phyloP scores from a whole-genome alignment of 2,797 vertebrate species.

The Adelosebastes latens region DNA sequence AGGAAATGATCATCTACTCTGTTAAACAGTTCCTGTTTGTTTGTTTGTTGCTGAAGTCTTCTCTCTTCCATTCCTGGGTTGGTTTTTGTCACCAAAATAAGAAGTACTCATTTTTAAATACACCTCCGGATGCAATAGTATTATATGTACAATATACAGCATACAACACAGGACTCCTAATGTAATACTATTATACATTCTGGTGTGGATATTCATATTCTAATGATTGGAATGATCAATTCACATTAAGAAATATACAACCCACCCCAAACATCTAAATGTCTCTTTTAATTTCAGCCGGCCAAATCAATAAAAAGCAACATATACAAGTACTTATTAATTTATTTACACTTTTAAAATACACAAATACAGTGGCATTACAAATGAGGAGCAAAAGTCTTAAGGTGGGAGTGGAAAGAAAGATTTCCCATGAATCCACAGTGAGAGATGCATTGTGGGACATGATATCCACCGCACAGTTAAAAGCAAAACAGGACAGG shows the following conservation, averaged over 20 bases:
- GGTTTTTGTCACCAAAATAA: no score
- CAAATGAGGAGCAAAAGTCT: slow-evolving; percentile 83
- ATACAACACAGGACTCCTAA: no score
- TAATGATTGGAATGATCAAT: neutral
- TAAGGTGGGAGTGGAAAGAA: slow-evolving; percentile 61
- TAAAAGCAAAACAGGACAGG: slow-evolving; percentile 49
- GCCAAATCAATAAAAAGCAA: slow-evolving; percentile 7
- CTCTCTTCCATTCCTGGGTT: no score
- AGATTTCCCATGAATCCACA: slow-evolving; percentile 71
- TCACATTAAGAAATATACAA: neutral
- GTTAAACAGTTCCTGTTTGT: no score
- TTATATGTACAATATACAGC: no score
- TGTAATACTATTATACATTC: neutral
- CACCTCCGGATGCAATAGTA: no score
- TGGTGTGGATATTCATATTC: neutral
- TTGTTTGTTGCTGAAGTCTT: no score
- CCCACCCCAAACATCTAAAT: neutral
- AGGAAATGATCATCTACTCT: no score
- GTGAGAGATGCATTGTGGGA: slow-evolving; percentile 72
- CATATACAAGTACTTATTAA: slow-evolving; percentile 89
- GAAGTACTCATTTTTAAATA: no score
- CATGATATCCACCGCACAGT: slow-evolving; percentile 51
- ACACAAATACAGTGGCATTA: slow-evolving; percentile 92
- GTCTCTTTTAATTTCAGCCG: neutral
- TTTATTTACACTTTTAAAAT: slow-evolving; percentile 98